Evolutionary conservation across 1,140 invertebrate species (phyloP).

Genomic region (Orius insidiosus): DNA sequence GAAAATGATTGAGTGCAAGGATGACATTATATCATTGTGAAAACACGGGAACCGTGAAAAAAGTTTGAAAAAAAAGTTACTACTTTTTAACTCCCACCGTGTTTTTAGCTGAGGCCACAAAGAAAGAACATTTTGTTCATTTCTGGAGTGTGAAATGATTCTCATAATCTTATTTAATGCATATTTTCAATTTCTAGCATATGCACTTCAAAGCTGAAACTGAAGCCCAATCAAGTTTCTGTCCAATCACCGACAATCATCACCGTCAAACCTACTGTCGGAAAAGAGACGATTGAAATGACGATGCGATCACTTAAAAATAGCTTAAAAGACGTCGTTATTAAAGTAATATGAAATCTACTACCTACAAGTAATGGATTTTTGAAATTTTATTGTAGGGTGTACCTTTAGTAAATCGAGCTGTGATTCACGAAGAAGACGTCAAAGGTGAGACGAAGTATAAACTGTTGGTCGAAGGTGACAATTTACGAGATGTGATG

Average conservation of each 20-base stretch:
- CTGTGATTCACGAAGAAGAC: slow-evolving; percentile 80
- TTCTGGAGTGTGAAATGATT: too few relatives aligned
- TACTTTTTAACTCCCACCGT: too few relatives aligned
- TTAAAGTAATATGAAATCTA: slow-evolving; percentile 45
- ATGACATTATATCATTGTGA: too few relatives aligned
- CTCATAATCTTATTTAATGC: background rate
- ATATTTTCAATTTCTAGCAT: slow-evolving; percentile 33
- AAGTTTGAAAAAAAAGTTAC: too few relatives aligned
- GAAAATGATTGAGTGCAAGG: too few relatives aligned
- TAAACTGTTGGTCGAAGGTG: slow-evolving; percentile 90
- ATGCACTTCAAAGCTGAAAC: slow-evolving; percentile 54
- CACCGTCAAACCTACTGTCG: slow-evolving; percentile 49
- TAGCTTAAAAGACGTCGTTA: slow-evolving; percentile 63
- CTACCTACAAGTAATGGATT: too few relatives aligned
- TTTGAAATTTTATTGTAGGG: slow-evolving; percentile 31
- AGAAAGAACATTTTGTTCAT: too few relatives aligned
- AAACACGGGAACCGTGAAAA: too few relatives aligned
- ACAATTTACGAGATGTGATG: slow-evolving; percentile 85
- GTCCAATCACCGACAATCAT: slow-evolving; percentile 56
- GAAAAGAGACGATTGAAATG: slow-evolving; percentile 53
- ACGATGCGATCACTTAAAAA: slow-evolving; percentile 60
- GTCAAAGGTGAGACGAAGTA: slow-evolving; percentile 44
- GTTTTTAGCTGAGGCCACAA: too few relatives aligned
- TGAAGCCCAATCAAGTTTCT: slow-evolving; percentile 46
- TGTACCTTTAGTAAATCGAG: slow-evolving; percentile 69